These are phyloP conservation scores for Clepsis dumicolana DNA, from an alignment of 2,888 invertebrate genomes.

Conservation along the genomic window DNA sequence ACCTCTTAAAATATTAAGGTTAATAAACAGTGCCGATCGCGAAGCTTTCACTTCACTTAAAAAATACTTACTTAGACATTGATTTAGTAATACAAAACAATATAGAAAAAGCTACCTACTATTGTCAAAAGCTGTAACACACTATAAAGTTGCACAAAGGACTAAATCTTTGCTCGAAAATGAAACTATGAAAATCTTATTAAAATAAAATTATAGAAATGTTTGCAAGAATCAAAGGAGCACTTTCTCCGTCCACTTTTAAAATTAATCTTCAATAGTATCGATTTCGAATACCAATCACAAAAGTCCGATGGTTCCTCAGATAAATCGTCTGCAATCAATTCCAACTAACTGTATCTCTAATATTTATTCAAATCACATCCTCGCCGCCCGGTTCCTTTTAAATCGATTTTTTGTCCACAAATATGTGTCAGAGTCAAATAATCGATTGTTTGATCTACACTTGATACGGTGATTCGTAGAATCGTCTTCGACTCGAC, in stretches of 20 bases:
- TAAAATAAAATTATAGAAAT: no score
- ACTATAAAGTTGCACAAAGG: no score
- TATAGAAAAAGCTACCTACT: constrained; percentile 8
- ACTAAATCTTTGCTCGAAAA: no score
- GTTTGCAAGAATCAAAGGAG: neutral
- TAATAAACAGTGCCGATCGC: constrained; percentile 25
- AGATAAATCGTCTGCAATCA: constrained; percentile 42
- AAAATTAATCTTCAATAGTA: constrained; percentile 1
- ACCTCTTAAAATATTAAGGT: constrained; percentile 40
- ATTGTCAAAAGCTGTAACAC: no score
- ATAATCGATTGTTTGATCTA: constrained; percentile 70
- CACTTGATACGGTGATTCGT: constrained; percentile 65
- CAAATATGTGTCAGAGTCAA: constrained; percentile 71
- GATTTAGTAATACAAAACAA: constrained; percentile 7
- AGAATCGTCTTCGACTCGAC: constrained; percentile 58
- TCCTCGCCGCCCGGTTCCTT: constrained; percentile 57
- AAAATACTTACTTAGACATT: constrained; percentile 5
- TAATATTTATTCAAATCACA: constrained; percentile 73
- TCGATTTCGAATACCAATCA: constrained; percentile 14
- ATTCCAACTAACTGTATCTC: constrained; percentile 56
- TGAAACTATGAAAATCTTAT: no score
- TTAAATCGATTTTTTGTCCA: constrained; percentile 60
- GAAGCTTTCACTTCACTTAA: constrained; percentile 19
- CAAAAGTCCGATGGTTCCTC: constrained; percentile 20
- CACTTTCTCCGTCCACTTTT: neutral